Percentiles rank a stretch among this genome's conserved stretches.
These are phyloP conservation scores for Lasioglossum albipes DNA, from an alignment of 1,140 invertebrate species.

Conservation along the genomic window DNA sequence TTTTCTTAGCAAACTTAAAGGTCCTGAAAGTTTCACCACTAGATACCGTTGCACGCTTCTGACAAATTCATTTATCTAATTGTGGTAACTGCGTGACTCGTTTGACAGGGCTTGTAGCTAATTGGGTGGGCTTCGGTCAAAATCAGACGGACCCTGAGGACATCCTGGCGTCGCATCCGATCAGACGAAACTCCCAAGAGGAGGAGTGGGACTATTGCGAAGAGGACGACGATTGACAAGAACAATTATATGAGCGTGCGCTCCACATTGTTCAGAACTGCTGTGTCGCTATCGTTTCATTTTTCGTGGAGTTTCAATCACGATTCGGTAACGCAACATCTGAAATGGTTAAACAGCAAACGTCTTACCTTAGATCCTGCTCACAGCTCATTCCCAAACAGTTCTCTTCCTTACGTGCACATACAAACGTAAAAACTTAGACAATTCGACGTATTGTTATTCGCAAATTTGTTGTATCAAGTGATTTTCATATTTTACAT, in stretches of 20 bases:
- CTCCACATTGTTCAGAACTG: not conserved
- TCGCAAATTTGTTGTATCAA: too few relatives aligned
- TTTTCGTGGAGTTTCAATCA: not conserved
- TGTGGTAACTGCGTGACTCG: too few relatives aligned
- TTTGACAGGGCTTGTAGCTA: not conserved
- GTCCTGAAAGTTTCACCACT: slow-evolving; percentile 1
- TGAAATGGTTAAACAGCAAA: not conserved
- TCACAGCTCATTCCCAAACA: too few relatives aligned
- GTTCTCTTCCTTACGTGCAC: too few relatives aligned
- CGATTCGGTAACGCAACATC: not conserved
- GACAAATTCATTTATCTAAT: too few relatives aligned
- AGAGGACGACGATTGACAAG: slow-evolving; percentile 18
- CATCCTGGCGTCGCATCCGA: not conserved
- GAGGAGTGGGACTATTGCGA: slow-evolving; percentile 51
- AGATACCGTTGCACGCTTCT: too few relatives aligned
- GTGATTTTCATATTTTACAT: too few relatives aligned
- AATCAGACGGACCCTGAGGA: not conserved
- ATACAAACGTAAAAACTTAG: too few relatives aligned
- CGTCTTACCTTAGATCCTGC: not conserved
- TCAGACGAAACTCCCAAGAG: slow-evolving; percentile 2
- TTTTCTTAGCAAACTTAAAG: slow-evolving; percentile 46
- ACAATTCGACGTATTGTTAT: too few relatives aligned
- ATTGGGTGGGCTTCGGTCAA: not conserved
- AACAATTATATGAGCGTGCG: not conserved
- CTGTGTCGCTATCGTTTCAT: not conserved